Base-by-base conservation (phyloP, 2,797 vertebrate species). In the Siniperca obscura region DNA sequence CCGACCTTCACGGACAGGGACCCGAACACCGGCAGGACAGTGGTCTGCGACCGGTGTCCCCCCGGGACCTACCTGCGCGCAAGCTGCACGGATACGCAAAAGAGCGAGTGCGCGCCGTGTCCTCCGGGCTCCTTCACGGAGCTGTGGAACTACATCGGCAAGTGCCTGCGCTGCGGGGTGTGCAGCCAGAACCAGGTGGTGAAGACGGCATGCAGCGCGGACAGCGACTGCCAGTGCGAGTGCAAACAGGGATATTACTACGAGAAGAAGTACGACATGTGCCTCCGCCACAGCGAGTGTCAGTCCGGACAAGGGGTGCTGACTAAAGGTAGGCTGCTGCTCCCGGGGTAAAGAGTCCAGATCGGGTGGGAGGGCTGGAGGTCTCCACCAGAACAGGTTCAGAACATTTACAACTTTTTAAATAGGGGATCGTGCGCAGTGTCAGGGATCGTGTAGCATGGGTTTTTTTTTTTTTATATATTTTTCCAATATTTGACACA, bases 91-190 rank as follows among this genome's bases (percentile, higher is more conserved):
- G 14, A 67, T 0, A 55, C 34, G 5, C 17, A 1, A 0, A 22
- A 8, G 3, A 95, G 89, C 34, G 40, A 55, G 0, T 96, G 96
- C 73, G 78, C 53, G 0, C 72, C 17, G 1, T 96, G 96, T n/a
- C 83, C 79, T 0, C 0, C 3, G 0, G 92, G 92, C 4, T 91
- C 93, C 0, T 96, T 86, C 91, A 96, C 95, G 0, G 88, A 87
- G 84, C 74, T 89, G 36, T 96, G 93, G 93, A 96, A 96, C 74
- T 86, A 93, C 82, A 87, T 96, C 12, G 0, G 11, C 0, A 82
- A 69, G 11, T 96, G 96, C 16, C 81, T 95, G 2, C 85, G 92
- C 12, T 96, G 96, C 78, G 57, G 79, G 0, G n/a, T 61, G 2
- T 96, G 96, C 69, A 74, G 57, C 0, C 48, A 64, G 1, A 78